These are phyloP conservation scores for Papilio aristodemus DNA, from an alignment of 1,140 invertebrate genomes.

Conservation along the genomic window DNA sequence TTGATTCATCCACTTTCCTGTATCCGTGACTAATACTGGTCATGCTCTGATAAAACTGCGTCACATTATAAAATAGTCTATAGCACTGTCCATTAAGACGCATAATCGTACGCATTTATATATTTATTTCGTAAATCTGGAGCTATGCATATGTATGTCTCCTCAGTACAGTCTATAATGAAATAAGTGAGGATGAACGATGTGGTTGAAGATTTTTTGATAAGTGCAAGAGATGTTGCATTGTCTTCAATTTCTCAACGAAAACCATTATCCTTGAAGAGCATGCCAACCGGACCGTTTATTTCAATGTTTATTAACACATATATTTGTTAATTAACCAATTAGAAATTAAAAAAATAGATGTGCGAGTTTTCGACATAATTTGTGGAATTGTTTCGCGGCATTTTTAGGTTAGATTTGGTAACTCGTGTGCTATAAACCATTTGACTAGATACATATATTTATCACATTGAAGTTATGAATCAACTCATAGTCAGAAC, in stretches of 20 bases:
- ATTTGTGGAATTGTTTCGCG: conserved; percentile 1
- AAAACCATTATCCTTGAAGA: conserved; percentile 61
- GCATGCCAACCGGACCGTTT: conserved; percentile 62
- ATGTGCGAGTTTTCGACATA: conserved; percentile 18
- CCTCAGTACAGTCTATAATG: neutral
- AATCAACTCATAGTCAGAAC: too few relatives aligned
- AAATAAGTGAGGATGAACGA: conserved; percentile 35
- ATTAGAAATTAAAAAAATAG: conserved; percentile 31
- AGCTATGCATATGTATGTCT: conserved; percentile 8
- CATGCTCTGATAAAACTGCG: conserved; percentile 21
- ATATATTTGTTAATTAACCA: conserved; percentile 22
- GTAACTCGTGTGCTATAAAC: conserved; percentile 14
- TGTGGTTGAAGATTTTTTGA: conserved; percentile 40
- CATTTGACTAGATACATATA: too few relatives aligned
- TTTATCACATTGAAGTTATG: too few relatives aligned
- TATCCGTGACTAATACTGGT: conserved; percentile 24
- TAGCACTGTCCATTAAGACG: neutral
- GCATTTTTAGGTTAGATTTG: conserved; percentile 2
- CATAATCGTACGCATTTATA: conserved; percentile 12
- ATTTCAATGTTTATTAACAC: conserved; percentile 43
- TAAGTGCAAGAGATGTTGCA: conserved; percentile 50
- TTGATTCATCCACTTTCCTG: conserved; percentile 25
- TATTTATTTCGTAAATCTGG: conserved; percentile 23
- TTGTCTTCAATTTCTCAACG: conserved; percentile 53
- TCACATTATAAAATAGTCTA: conserved; percentile 2